Conservation (phyloP, 2,888 invertebrate genomes). For the Ectropis crepuscularia region DNA sequence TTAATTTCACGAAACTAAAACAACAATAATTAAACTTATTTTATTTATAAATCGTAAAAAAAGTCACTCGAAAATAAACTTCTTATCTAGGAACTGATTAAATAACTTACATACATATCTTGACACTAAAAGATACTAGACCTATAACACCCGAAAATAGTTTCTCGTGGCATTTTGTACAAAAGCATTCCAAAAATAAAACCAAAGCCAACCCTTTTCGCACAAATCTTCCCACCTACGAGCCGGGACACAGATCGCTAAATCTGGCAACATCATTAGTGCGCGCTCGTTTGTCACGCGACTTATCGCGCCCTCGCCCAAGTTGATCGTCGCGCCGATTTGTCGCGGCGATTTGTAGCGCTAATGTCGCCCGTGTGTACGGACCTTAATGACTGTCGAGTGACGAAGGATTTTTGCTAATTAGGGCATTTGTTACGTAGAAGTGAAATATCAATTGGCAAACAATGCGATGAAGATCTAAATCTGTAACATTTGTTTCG, state of each 20-base stretch:
- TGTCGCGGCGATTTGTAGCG: slow-evolving; percentile 45
- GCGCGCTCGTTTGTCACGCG: slow-evolving; percentile 64
- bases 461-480: slow-evolving; percentile 17
- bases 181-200: slow-evolving; percentile 13
- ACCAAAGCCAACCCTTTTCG: slow-evolving; percentile 31
- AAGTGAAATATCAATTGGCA: slow-evolving; percentile 24
- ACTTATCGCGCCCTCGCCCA: slow-evolving; percentile 63
- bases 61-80: too few species aligned
- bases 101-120: too few species aligned
- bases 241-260: slow-evolving; percentile 35
- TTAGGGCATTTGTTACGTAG: slow-evolving; percentile 35
- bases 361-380: slow-evolving; percentile 47
- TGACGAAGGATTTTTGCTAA: slow-evolving; percentile 32
- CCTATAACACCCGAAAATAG: too few species aligned
- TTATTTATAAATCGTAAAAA: too few species aligned
- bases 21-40: too few species aligned
- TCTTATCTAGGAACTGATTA: too few species aligned
- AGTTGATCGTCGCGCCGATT: slow-evolving; percentile 61
- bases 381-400: slow-evolving; percentile 45
- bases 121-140: too few species aligned
- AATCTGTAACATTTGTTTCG: not conserved
- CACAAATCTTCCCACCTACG: slow-evolving; percentile 27
- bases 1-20: too few species aligned
- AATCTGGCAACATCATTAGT: slow-evolving; percentile 63
- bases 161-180: not conserved